A percentile compares a stretch with the other conserved stretches of the same genome.
phyloP scores from a whole-genome alignment of 2,888 invertebrate species.

The Athripsodes cinereus region DNA sequence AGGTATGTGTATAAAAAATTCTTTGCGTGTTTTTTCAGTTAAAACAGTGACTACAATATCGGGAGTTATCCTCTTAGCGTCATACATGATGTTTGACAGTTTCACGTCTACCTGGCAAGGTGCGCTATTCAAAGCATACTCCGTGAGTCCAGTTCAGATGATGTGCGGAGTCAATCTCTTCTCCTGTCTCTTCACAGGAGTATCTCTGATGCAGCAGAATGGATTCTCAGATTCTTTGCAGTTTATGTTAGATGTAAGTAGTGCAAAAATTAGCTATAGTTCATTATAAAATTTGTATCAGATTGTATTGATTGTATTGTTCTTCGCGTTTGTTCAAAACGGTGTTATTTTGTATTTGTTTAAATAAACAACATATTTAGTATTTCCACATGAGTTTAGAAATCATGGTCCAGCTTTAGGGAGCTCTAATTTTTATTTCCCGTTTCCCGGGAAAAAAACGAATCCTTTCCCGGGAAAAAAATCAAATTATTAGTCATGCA shows the following conservation, averaged over 20 bases:
- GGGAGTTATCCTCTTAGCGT: slow-evolving; percentile 75
- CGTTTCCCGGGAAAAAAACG: too few species aligned
- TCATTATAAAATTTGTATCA: too few species aligned
- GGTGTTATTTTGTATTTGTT: too few species aligned
- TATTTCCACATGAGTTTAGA: too few species aligned
- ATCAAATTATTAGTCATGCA: too few species aligned
- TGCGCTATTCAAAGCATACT: slow-evolving; percentile 74
- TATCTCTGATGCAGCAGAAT: slow-evolving; percentile 80
- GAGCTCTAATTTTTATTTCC: too few species aligned
- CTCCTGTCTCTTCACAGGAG: slow-evolving; percentile 81
- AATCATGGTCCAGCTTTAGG: too few species aligned
- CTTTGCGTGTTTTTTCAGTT: slow-evolving; percentile 34
- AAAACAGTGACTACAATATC: slow-evolving; percentile 71
- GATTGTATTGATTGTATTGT: background rate
- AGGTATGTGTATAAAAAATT: too few species aligned
- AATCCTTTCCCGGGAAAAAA: too few species aligned
- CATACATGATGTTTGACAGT: slow-evolving; percentile 93
- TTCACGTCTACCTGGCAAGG: slow-evolving; percentile 99
- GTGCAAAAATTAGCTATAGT: too few species aligned
- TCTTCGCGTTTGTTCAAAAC: too few species aligned
- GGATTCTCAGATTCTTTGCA: slow-evolving; percentile 65
- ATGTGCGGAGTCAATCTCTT: slow-evolving; percentile 96
- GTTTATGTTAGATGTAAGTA: slow-evolving; percentile 63
- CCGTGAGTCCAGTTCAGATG: slow-evolving; percentile 82
- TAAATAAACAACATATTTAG: too few species aligned